Conservation (phyloP, 2,113 vertebrate species). For the Clarias magur region DNA sequence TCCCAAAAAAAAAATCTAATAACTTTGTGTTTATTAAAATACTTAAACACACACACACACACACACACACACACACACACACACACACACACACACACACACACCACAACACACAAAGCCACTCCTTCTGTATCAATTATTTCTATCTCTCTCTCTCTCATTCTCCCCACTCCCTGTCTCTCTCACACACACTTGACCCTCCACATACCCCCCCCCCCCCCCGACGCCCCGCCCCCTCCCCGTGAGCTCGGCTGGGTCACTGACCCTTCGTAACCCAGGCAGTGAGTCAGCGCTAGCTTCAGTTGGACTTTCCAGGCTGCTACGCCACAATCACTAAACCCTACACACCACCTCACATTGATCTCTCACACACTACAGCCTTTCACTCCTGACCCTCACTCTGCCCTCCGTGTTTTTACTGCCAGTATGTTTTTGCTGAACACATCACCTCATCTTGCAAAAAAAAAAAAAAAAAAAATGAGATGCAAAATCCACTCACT, state of each 20-base stretch:
- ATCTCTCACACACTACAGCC: constrained; percentile 28
- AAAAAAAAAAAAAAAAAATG: not conserved
- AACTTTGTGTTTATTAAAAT: not conserved
- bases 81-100: not conserved
- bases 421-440: not conserved
- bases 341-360: constrained; percentile 26
- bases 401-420: not conserved
- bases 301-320: constrained; percentile 15
- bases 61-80: not conserved
- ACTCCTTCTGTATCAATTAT: constrained; percentile 40
- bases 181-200: constrained; percentile 44
- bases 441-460: not conserved
- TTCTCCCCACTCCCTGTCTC: not conserved
- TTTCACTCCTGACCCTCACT: constrained; percentile 18
- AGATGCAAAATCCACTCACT: not conserved
- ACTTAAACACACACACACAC: not conserved
- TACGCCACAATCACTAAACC: constrained; percentile 29
- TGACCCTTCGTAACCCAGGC: constrained; percentile 45
- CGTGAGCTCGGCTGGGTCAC: constrained; percentile 26
- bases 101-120: too few relatives aligned
- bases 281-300: constrained; percentile 12
- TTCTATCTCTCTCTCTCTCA: constrained; percentile 51
- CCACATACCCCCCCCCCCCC: too few relatives aligned
- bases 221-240: too few relatives aligned
- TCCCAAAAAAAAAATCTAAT: not conserved